These are phyloP conservation scores for Microplitis deprimator DNA, from an alignment of 2,888 invertebrate species.

Conservation along the genomic window DNA sequence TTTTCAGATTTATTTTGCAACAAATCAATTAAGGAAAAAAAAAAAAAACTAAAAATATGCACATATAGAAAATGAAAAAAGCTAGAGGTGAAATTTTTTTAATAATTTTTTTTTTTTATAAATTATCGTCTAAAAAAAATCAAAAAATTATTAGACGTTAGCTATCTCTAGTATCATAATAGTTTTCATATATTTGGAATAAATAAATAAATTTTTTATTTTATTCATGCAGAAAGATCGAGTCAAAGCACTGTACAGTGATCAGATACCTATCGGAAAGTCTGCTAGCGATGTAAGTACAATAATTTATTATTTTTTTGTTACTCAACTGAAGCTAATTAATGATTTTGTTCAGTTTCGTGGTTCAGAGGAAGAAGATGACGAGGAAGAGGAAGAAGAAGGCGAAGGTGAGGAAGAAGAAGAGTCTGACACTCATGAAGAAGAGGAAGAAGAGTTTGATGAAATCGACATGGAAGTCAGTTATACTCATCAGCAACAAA, in stretches of 20 bases:
- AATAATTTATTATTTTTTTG: constrained; percentile 2
- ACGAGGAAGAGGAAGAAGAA: constrained; percentile 68
- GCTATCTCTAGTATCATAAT: too few relatives aligned
- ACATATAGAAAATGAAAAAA: too few relatives aligned
- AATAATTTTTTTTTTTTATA: too few relatives aligned
- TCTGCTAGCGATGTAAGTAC: constrained; percentile 75
- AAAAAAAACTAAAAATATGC: too few relatives aligned
- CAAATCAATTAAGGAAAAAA: too few relatives aligned
- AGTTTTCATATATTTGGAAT: too few relatives aligned
- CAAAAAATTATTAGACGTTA: too few relatives aligned
- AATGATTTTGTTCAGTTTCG: constrained; percentile 53
- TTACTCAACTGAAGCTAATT: background rate
- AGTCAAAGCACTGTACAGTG: constrained; percentile 66
- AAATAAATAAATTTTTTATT: background rate
- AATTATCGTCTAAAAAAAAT: too few relatives aligned
- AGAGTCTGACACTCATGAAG: constrained; percentile 69
- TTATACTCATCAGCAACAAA: constrained; percentile 67
- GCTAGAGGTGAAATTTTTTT: too few relatives aligned
- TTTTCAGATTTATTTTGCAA: too few relatives aligned
- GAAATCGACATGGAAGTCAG: constrained; percentile 71
- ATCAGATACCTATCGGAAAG: constrained; percentile 79
- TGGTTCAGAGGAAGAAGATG: constrained; percentile 65
- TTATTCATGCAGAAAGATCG: constrained; percentile 61
- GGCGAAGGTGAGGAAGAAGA: constrained; percentile 69
- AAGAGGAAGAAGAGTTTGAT: constrained; percentile 69